phyloP scores from a whole-genome alignment of 2,888 invertebrate genomes.

The Acrocyrtus sp. region DNA sequence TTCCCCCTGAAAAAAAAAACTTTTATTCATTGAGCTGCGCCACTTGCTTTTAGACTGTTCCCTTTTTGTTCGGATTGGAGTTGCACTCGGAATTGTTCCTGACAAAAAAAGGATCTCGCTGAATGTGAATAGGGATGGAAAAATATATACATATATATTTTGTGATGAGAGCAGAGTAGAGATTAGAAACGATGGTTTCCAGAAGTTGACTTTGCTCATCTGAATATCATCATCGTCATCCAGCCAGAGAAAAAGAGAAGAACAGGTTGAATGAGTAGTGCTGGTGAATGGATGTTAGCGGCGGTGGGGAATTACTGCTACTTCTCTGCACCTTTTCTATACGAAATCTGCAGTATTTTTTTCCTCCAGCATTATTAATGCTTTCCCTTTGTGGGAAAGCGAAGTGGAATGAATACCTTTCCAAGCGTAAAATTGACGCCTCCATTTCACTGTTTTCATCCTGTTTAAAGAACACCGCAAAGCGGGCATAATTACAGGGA shows the following conservation, averaged over 20 bases:
- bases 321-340: constrained; percentile 12
- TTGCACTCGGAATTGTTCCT: too few relatives aligned
- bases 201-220: neutral
- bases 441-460: constrained; percentile 47
- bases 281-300: neutral
- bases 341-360: constrained; percentile 11
- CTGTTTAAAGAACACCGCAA: constrained; percentile 18
- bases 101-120: too few relatives aligned
- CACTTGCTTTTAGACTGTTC: too few relatives aligned
- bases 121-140: too few relatives aligned
- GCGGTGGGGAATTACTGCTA: constrained; percentile 4
- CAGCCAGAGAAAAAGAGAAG: too few relatives aligned
- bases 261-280: neutral
- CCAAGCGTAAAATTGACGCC: constrained; percentile 59
- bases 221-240: neutral
- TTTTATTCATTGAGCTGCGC: too few relatives aligned
- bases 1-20: too few relatives aligned
- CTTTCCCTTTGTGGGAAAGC: constrained; percentile 35
- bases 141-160: too few relatives aligned
- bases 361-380: constrained; percentile 4
- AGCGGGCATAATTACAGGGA: constrained; percentile 19
- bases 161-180: too few relatives aligned
- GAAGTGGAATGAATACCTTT: constrained; percentile 55
- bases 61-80: too few relatives aligned
- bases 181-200: neutral